Evolutionary conservation across 1,140 invertebrate species (phyloP), one percentile per base, ranked within the genome.

Genomic region (Limonius californicus): DNA sequence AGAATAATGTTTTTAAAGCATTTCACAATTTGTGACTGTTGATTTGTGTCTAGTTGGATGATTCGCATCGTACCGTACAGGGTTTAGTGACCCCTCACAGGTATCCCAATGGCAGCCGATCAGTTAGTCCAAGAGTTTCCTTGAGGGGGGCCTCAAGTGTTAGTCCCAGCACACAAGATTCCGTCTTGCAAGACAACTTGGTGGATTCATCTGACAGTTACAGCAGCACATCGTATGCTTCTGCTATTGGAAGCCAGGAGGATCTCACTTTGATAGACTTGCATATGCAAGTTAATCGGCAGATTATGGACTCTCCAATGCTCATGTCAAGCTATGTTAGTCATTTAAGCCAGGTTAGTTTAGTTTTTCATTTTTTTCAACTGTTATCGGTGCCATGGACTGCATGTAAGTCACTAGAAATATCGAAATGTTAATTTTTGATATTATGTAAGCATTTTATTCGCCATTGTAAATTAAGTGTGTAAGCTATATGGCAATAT

Each of bases 271-370:
- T 97, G 55, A 91, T 98, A 0, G 95, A 98, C 82, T 80, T 98
- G 4, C 92, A 97, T 70, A 93, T 94, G 85, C 95, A 98, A 79
- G 87, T 96, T 7, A 95, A 97, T 74, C 91, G 93, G 70, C 91
- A 63, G 19, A 97, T 98, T 61, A 88, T 94, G 16, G 90, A 93
- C 67, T 97, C 94, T 1, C 94, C 95, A 0, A 76, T 98, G 18
- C 79, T 98, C 0, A 95, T 98, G 92, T 91, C 92, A 0, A 95
- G 93, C 71, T 98, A 98, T 74, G 87, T 94, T 63, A 91, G 89
- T 70, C 94, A 97, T 77, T 81, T 98, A 70, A 94, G 92, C 7
- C 94, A 97, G 76, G 87, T 91, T 66, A 84, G 76, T 45, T n/a
- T n/a, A n/a, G n/a, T n/a, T n/a, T n/a, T n/a, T n/a, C n/a, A n/a